Percentiles rank a stretch among this genome's conserved stretches.
phyloP scores from a whole-genome alignment of 2,797 vertebrate genomes.

The Melanotaenia trifasciata region DNA sequence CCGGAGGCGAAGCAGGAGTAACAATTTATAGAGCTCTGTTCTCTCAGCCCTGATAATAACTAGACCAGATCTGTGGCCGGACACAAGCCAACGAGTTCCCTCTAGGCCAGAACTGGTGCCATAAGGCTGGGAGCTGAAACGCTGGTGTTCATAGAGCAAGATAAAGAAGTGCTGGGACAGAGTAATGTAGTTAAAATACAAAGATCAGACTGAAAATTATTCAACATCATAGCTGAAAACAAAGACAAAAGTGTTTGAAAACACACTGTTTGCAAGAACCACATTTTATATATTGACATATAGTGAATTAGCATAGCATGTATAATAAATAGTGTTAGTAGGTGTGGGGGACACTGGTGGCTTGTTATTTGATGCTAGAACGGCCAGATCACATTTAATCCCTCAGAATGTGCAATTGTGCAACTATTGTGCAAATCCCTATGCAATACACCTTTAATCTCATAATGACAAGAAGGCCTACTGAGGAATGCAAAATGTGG shows the following conservation, averaged over 20 bases:
- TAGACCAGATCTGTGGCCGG: slow-evolving; percentile 63
- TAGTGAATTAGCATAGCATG: background rate
- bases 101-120: slow-evolving; percentile 29
- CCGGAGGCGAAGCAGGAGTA: slow-evolving; percentile 43
- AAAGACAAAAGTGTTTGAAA: background rate
- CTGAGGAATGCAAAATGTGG: slow-evolving; percentile 14
- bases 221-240: slow-evolving; percentile 4
- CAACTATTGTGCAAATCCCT: slow-evolving; percentile 37
- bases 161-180: slow-evolving; percentile 4
- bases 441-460: slow-evolving; percentile 28
- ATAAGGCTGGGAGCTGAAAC: slow-evolving; percentile 21
- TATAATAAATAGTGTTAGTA: background rate
- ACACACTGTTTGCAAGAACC: background rate
- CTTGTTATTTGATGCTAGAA: slow-evolving; percentile 15
- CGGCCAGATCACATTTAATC: slow-evolving; percentile 47
- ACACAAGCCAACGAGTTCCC: slow-evolving; percentile 51
- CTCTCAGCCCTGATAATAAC: slow-evolving; percentile 62
- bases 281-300: background rate
- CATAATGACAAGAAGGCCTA: slow-evolving; percentile 12
- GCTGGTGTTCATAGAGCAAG: slow-evolving; percentile 6
- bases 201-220: slow-evolving; percentile 8
- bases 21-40: slow-evolving; percentile 60
- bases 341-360: background rate
- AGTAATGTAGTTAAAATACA: background rate
- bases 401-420: slow-evolving; percentile 27